Conservation (phyloP, 2,113 vertebrate genomes). For the Zingel zingel region DNA sequence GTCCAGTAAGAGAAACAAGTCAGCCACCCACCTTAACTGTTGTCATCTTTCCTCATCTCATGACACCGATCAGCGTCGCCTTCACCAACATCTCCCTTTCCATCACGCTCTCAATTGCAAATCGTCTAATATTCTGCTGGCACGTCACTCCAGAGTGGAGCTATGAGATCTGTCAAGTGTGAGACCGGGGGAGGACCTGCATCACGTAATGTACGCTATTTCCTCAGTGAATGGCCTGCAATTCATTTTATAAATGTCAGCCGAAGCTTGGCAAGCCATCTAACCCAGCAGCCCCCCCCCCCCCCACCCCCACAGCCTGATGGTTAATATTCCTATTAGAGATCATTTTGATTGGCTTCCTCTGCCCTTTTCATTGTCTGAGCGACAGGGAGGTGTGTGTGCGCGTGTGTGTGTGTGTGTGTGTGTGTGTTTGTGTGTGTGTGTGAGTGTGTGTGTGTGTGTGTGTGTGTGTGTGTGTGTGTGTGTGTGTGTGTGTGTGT, state of each 20-base stretch:
- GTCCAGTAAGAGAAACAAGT: constrained; percentile 46
- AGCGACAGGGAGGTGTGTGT: constrained; percentile 57
- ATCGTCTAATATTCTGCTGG: constrained; percentile 51
- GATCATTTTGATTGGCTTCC: constrained; percentile 80
- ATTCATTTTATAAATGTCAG: constrained; percentile 84
- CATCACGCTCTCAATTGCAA: constrained; percentile 59
- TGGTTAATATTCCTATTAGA: constrained; percentile 80
- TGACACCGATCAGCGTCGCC: constrained; percentile 37
- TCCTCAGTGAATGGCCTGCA: constrained; percentile 46
- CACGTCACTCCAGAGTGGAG: constrained; percentile 7
- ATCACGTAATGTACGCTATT: constrained; percentile 38
- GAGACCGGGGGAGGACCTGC: constrained; percentile 31
- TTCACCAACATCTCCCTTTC: constrained; percentile 46
- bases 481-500: constrained; percentile 8
- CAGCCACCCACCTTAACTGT: constrained; percentile 35
- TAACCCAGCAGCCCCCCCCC: constrained; percentile 22
- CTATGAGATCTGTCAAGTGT: constrained; percentile 63
- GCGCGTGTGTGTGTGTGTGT: constrained; percentile 27
- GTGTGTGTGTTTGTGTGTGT: constrained; percentile 17
- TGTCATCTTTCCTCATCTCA: constrained; percentile 55
- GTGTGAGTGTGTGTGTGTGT: background rate
- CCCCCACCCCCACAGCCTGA: constrained; percentile 34
- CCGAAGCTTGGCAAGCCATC: constrained; percentile 56
- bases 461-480: no score
- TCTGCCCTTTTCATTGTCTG: constrained; percentile 80